Conservation (phyloP, 1,140 invertebrate species). For the Drosophila melanogaster region DNA sequence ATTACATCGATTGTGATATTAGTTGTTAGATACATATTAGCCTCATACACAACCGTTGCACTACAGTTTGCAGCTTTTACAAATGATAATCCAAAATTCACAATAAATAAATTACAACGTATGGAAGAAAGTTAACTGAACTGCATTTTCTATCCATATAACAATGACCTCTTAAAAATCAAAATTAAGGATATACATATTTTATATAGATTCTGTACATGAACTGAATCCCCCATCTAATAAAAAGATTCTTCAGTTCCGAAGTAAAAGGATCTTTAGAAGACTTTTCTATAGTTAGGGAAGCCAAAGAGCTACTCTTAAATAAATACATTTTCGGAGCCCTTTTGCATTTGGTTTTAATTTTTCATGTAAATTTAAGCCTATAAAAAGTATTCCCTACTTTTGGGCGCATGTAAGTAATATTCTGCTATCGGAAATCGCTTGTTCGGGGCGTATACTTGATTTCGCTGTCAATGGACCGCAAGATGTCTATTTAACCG, state of each 20-base stretch:
- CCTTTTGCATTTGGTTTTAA: no score
- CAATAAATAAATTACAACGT: slow-evolving; percentile 61
- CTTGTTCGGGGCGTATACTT: slow-evolving; percentile 1
- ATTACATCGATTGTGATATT: slow-evolving; percentile 84
- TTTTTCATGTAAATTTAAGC: no score
- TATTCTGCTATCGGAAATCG: background rate
- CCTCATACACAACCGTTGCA: slow-evolving; percentile 62
- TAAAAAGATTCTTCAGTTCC: no score
- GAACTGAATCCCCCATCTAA: no score
- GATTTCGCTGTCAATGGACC: background rate
- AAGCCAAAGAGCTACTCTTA: no score
- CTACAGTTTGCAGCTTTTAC: slow-evolving; percentile 44
- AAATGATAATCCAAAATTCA: slow-evolving; percentile 57
- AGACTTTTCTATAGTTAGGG: no score
- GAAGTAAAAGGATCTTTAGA: no score
- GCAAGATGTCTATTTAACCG: background rate
- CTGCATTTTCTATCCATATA: background rate
- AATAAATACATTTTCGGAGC: no score
- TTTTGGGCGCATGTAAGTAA: background rate
- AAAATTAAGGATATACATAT: no score
- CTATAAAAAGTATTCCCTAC: slow-evolving; percentile 1
- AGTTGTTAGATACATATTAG: slow-evolving; percentile 82
- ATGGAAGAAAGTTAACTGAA: slow-evolving; percentile 35
- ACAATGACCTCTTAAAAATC: no score
- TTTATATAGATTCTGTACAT: no score